Conservation (phyloP, 2,113 vertebrate genomes). For the Carlito syrichta region DNA sequence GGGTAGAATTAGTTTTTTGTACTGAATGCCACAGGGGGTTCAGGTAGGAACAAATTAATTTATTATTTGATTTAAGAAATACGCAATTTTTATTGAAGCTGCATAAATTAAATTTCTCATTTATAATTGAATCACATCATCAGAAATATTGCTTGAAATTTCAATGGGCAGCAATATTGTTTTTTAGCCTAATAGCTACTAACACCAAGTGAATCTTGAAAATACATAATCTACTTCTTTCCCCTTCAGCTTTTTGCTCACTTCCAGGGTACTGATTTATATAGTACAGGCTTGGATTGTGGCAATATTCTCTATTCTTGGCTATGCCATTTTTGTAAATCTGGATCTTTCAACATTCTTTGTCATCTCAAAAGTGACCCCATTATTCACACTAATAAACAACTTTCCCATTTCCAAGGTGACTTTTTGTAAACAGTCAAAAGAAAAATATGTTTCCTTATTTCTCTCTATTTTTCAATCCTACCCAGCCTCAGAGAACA, state of each 20-base stretch:
- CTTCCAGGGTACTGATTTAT: neutral
- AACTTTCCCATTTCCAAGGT: slow-evolving; percentile 8
- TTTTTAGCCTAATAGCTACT: slow-evolving; percentile 38
- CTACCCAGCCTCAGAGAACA: neutral
- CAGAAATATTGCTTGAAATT: slow-evolving; percentile 52
- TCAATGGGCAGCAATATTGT: neutral
- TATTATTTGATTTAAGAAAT: slow-evolving; percentile 54
- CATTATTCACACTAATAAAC: slow-evolving; percentile 6
- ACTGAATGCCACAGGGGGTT: neutral
- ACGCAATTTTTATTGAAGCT: slow-evolving; percentile 42
- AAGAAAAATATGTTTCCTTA: neutral
- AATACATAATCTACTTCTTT: neutral
- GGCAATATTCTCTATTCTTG: neutral
- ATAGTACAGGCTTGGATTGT: neutral
- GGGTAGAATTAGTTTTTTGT: neutral
- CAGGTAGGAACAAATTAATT: slow-evolving; percentile 25
- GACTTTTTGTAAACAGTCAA: slow-evolving; percentile 12
- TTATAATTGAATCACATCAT: slow-evolving; percentile 54
- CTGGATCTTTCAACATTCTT: neutral
- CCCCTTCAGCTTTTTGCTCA: neutral
- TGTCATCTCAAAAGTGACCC: neutral
- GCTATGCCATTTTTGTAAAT: neutral
- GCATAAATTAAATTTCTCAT: slow-evolving; percentile 50
- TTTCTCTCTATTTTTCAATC: neutral
- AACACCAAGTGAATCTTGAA: slow-evolving; percentile 11